Percentiles rank a stretch among this genome's conserved stretches.
phyloP scores from a whole-genome alignment of 2,113 vertebrate species.

The Elgaria multicarinata region DNA sequence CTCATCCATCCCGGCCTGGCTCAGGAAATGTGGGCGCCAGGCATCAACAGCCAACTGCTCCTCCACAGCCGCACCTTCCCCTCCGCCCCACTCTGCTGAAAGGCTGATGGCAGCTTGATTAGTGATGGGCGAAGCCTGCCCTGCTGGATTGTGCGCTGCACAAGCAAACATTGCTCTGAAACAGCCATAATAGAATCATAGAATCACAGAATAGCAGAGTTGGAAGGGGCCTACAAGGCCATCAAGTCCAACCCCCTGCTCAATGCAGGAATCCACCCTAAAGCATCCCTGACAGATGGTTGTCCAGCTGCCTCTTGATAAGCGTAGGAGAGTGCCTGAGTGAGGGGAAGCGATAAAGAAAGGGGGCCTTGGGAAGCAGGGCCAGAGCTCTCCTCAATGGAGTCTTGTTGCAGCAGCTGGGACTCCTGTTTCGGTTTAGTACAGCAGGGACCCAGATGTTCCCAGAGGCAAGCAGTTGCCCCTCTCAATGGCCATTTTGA shows the following conservation, averaged over 20 bases:
- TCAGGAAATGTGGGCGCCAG: neutral
- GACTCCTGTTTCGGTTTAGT: neutral
- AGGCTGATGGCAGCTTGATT: fast-evolving
- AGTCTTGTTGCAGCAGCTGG: too few species aligned
- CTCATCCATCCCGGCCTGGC: neutral
- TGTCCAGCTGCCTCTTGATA: too few species aligned
- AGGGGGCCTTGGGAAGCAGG: neutral
- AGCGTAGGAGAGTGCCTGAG: neutral
- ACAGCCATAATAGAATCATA: too few species aligned
- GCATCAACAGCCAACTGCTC: neutral
- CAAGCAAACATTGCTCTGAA: neutral
- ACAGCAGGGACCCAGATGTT: too few species aligned
- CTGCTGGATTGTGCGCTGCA: neutral
- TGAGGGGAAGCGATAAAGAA: neutral
- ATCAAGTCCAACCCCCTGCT: too few species aligned
- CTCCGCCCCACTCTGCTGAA: neutral
- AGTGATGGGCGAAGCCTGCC: neutral
- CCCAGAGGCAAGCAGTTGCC: too few species aligned
- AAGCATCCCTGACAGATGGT: too few species aligned
- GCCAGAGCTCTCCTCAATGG: neutral
- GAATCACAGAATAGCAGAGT: too few species aligned
- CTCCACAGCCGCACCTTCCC: neutral
- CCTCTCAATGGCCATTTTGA: neutral
- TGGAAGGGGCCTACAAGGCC: too few species aligned
- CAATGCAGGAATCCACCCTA: too few species aligned